Evolutionary conservation across 2,888 invertebrate species (phyloP).

Genomic region (Fragum fragum): DNA sequence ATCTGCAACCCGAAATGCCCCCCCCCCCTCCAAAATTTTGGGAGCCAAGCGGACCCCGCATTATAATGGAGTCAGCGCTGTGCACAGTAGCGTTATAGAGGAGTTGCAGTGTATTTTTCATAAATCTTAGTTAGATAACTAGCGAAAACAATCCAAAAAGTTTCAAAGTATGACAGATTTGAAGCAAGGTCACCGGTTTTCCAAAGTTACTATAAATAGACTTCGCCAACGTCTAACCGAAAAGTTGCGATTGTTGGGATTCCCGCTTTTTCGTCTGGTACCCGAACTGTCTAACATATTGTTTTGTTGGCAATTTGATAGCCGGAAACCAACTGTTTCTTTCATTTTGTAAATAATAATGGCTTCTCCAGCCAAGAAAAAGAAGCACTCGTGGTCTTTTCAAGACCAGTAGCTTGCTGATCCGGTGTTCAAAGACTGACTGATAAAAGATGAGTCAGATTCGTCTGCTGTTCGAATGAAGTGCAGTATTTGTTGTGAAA

Average conservation of each 20-base stretch:
- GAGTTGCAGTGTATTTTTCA: no score
- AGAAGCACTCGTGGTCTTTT: constrained; percentile 1
- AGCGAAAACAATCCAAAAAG: background rate
- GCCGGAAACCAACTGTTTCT: constrained; percentile 1
- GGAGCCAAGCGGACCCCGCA: no score
- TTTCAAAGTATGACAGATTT: background rate
- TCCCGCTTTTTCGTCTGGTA: constrained; percentile 6
- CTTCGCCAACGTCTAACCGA: constrained; percentile 12
- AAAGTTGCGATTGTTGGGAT: constrained; percentile 13
- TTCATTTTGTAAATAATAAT: constrained; percentile 7
- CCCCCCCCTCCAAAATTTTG: no score
- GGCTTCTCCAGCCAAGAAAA: constrained; percentile 13
- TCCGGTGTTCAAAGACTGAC: constrained; percentile 16
- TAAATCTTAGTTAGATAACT: background rate
- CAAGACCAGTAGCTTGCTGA: constrained; percentile 9
- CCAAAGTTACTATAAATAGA: constrained; percentile 6
- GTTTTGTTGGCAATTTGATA: background rate
- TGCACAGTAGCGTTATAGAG: no score
- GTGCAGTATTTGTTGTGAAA: constrained; percentile 6
- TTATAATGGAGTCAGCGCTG: no score
- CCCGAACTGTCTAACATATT: background rate
- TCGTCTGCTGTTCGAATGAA: background rate
- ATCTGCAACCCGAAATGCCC: no score
- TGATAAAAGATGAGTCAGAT: background rate
- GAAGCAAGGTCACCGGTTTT: constrained; percentile 1